Base-by-base conservation (phyloP, 2,888 invertebrate species). In the Lasius fuliginosus region DNA sequence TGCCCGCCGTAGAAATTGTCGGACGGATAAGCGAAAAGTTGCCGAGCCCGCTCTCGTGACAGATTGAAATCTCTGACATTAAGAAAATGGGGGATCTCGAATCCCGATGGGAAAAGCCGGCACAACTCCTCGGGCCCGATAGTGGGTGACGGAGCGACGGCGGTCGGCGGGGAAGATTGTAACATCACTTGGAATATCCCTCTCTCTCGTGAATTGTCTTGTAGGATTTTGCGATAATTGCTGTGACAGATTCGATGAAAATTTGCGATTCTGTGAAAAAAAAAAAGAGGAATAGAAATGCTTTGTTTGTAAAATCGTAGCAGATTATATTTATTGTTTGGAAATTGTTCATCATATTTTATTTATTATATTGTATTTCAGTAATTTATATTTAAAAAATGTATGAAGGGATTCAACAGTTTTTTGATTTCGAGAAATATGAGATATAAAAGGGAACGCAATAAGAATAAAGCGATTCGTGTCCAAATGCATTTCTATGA, bases 21-120 rank as follows among this genome's bases (percentile, higher is more conserved):
- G 58, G 62, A 58, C 27, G 84, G 67, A 84, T 84, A 82, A 84
- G 65, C 73, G 84, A 82, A 82, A 86, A 87, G 82, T 88, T 81
- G 82, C 60, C 82, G 71, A 74, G 89, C 60, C 49, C 77, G 82
- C 60, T 84, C 74, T 85, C 69, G 75, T 83, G 90, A 90, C 86
- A 88, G 87, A 90, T 90, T 86, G 89, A 88, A 88, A 90, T 90
- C 90, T 85, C 88, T 87, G 90, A 85, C 89, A 89, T 90, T 90
- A 90, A 90, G 91, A 90, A 90, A 90, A 88, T 88, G 87, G 85
- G 88, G 91, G 86, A 87, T 87, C 90, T 53, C 76, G 65, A 58
- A 64, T 86, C 82, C 90, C 90, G 40, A n/a, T 67, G 90, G 87
- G 84, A 75, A 64, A 86, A 67, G 42, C 49, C 68, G 77, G 75